These are phyloP conservation scores for Promerops cafer DNA, from an alignment of 2,113 vertebrate species.

Conservation along the genomic window DNA sequence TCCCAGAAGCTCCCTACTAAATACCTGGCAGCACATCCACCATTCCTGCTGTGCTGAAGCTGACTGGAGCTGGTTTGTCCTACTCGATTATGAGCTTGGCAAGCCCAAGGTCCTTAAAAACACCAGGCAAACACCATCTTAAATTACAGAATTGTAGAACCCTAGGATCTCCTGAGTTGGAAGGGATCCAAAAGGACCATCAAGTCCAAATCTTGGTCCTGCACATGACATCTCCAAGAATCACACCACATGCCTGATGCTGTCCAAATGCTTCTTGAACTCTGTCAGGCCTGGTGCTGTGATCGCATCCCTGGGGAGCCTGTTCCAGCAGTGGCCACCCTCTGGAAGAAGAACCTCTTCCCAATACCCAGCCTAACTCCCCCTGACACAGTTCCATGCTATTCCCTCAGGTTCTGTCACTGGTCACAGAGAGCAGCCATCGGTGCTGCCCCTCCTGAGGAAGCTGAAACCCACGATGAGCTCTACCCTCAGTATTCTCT, in stretches of 20 bases:
- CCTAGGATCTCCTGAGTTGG: not conserved
- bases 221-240: not conserved
- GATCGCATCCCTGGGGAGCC: not conserved
- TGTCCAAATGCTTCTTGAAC: not conserved
- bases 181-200: not conserved
- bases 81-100: rapidly evolving
- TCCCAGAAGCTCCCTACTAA: not conserved
- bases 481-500: not conserved
- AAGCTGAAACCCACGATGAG: not conserved
- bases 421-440: not conserved
- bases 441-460: not conserved
- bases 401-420: not conserved
- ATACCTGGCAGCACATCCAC: not conserved
- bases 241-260: not conserved
- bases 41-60: not conserved
- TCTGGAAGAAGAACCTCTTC: not conserved
- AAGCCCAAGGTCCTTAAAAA: not conserved
- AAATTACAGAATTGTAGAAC: not conserved
- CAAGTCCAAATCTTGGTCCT: not conserved
- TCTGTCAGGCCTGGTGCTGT: not conserved
- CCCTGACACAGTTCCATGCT: not conserved
- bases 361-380: not conserved
- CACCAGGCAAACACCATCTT: not conserved
- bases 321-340: not conserved
- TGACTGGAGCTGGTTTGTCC: not conserved